phyloP scores from a whole-genome alignment of 2,113 vertebrate genomes.

The Ameiurus melas region DNA sequence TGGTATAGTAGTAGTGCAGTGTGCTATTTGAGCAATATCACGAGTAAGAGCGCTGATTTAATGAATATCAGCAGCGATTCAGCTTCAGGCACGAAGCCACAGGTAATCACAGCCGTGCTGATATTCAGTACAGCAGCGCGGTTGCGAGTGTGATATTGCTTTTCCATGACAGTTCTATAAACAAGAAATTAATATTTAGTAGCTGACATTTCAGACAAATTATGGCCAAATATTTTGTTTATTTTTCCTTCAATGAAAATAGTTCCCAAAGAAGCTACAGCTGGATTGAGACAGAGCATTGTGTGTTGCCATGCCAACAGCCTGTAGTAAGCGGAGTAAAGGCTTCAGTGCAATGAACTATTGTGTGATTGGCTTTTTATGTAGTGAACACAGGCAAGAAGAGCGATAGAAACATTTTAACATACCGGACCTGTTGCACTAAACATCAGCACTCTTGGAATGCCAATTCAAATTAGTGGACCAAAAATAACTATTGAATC shows the following conservation, averaged over 20 bases:
- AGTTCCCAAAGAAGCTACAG: background rate
- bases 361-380: background rate
- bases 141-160: background rate
- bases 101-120: conserved; percentile 5
- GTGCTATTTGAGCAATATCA: background rate
- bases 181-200: background rate
- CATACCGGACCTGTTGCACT: background rate
- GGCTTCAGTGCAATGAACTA: background rate
- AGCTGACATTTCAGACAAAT: background rate
- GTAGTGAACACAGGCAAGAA: background rate
- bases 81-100: background rate
- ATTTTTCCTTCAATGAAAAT: background rate
- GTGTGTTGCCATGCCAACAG: background rate
- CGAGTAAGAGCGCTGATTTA: background rate
- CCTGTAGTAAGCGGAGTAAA: background rate
- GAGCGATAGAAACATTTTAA: background rate
- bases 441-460: background rate
- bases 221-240: background rate
- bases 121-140: background rate
- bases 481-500: background rate
- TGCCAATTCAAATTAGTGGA: background rate
- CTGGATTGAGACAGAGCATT: background rate
- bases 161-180: background rate
- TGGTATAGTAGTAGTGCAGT: background rate
- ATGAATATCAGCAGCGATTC: background rate